Evolutionary conservation across 2,888 invertebrate genomes (phyloP), one percentile per base, ranked within the genome.

Genomic region (Volucella inflata): DNA sequence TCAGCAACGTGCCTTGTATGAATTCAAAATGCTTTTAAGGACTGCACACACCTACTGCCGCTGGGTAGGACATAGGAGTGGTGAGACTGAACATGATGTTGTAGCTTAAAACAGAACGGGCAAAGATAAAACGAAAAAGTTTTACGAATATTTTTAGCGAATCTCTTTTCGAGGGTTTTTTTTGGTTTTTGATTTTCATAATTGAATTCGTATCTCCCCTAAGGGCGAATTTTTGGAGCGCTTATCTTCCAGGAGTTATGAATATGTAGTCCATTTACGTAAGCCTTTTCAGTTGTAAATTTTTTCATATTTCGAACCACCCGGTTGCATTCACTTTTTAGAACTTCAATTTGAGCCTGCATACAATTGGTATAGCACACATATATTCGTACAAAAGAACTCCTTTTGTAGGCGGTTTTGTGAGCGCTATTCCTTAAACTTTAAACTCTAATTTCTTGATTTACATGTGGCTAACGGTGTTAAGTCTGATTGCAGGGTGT

Each of bases 11-110:
- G 84, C 71, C 71, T 67, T 67, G 80, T 75, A 80, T 80, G 67
- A 79, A 84, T 84, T 70, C 65, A 60, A 80, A 80, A 78, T 64
- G 77, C 77, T 71, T 80, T 84, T 71, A 84, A 84, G 70, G 75
- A 70, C 84, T 80, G 42, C 55, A 57, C 71, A 80, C 62, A 75
- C 80, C 80, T 65, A 30, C 30, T 6, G 30, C 6, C 30, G 30
- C 30, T 30, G 6, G 30, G 30, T 30, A 30, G 6, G 6, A 30
- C 0, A 30, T 4, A 30, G 30, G 0, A 3, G 30, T 6, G 30
- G 30, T 6, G 30, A n/a, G n/a, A n/a, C n/a, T n/a, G n/a, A 30
- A 30, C 30, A 30, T 6, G 30, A 30, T 6, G 30, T 6, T 30
- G 30, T 30, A 30, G 6, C 4, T 30, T 30, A 6, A 30, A 30